Evolutionary conservation across 2,888 invertebrate species (phyloP).

Genomic region (Pachydiplax longipennis): DNA sequence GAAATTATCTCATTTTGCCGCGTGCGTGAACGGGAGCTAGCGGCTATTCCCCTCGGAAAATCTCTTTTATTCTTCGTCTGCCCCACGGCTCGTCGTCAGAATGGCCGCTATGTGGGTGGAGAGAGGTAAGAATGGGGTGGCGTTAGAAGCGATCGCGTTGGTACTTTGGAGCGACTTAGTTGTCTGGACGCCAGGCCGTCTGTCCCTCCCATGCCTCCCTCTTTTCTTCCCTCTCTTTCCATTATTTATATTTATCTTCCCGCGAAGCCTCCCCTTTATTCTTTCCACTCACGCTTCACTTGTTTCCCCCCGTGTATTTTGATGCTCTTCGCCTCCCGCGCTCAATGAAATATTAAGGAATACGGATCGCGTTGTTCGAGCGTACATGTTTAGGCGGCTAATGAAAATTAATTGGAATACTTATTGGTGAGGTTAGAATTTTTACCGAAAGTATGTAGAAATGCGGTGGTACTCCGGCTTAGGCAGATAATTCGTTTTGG

Average conservation of each 20-base stretch:
- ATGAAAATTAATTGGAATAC: too few relatives aligned
- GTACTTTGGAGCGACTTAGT: neutral
- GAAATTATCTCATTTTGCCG: neutral
- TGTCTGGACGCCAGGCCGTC: neutral
- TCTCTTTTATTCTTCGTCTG: neutral
- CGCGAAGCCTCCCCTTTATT: neutral
- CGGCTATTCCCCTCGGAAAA: neutral
- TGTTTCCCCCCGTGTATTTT: neutral
- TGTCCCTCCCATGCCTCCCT: neutral
- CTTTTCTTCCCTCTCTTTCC: neutral
- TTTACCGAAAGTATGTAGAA: too few relatives aligned
- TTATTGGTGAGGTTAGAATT: too few relatives aligned
- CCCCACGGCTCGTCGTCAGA: neutral
- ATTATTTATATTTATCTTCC: neutral
- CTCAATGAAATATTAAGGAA: neutral
- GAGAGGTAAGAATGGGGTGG: neutral
- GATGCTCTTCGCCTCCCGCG: neutral
- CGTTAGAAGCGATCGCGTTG: neutral
- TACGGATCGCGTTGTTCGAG: neutral
- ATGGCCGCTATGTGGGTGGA: neutral
- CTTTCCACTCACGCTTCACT: neutral
- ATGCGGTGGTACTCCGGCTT: too few relatives aligned
- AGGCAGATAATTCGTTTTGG: neutral
- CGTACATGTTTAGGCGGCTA: neutral
- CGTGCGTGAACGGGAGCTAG: neutral